phyloP scores from a whole-genome alignment of 2,113 vertebrate genomes.

The Anguilla rostrata region DNA sequence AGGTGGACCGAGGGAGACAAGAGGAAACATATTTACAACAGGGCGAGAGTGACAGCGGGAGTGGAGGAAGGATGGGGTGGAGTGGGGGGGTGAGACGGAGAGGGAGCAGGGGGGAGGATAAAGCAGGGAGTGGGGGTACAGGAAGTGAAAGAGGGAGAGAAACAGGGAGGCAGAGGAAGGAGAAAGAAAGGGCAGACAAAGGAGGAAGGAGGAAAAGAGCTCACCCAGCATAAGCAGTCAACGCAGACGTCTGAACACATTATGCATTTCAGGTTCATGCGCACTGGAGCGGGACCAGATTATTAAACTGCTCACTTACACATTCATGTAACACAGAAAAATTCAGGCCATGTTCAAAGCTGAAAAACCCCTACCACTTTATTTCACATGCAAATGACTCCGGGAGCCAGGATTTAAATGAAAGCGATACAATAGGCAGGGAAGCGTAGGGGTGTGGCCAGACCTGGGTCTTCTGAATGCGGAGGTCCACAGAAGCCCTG shows the following conservation, averaged over 20 bases:
- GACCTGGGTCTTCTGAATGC: conserved; percentile 96
- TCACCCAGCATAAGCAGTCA: background rate
- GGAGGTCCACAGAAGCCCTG: conserved; percentile 77
- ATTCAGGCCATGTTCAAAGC: background rate
- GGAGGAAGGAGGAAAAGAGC: background rate
- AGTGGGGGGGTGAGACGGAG: background rate
- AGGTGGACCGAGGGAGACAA: background rate
- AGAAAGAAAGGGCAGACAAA: background rate
- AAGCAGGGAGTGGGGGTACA: background rate
- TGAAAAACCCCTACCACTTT: background rate
- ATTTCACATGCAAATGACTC: background rate
- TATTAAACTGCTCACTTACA: background rate
- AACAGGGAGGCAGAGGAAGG: background rate
- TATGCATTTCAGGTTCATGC: background rate
- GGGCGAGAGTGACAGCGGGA: background rate
- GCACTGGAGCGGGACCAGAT: background rate
- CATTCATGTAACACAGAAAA: background rate
- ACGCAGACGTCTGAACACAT: background rate
- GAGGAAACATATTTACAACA: background rate
- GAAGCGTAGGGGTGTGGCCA: conserved; percentile 19
- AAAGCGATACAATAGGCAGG: background rate
- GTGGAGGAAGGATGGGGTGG: background rate
- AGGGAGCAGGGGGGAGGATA: background rate
- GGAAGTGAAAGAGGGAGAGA: background rate
- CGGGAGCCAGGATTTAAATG: background rate